Conservation (phyloP, 2,888 invertebrate genomes). For the Orthosia gothica region DNA sequence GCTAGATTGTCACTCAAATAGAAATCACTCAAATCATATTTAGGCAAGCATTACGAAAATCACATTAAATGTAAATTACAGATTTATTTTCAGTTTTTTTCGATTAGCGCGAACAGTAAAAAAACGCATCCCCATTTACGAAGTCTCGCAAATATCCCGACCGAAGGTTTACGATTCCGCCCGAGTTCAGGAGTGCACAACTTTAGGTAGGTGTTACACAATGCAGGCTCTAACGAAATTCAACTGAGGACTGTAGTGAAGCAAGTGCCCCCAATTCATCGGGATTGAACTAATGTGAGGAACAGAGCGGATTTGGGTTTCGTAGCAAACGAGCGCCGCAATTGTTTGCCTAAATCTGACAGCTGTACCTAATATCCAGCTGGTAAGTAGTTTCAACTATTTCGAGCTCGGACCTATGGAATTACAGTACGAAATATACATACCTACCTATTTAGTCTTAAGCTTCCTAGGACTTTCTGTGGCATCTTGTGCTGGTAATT, state of each 20-base stretch:
- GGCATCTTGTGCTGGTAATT: conserved; percentile 27
- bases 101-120: background rate
- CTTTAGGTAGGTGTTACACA: conserved; percentile 62
- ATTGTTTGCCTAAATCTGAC: conserved; percentile 86
- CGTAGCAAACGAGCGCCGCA: conserved; percentile 78
- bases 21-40: too few species aligned
- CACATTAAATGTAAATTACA: background rate
- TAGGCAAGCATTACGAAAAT: too few species aligned
- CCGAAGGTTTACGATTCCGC: conserved; percentile 55
- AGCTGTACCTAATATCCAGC: conserved; percentile 82
- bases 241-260: conserved; percentile 71
- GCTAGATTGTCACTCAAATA: too few species aligned
- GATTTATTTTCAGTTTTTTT: background rate
- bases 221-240: conserved; percentile 65
- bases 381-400: conserved; percentile 66
- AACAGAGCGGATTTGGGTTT: conserved; percentile 79
- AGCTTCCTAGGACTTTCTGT: conserved; percentile 3
- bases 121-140: conserved; percentile 32
- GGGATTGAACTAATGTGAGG: conserved; percentile 87
- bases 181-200: conserved; percentile 51
- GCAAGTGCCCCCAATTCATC: conserved; percentile 81
- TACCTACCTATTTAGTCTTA: background rate
- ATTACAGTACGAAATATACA: conserved; percentile 11
- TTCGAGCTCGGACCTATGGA: conserved; percentile 24
- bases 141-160: conserved; percentile 34